Conservation (phyloP, 2,113 vertebrate species). For the Hydropotes inermis region DNA sequence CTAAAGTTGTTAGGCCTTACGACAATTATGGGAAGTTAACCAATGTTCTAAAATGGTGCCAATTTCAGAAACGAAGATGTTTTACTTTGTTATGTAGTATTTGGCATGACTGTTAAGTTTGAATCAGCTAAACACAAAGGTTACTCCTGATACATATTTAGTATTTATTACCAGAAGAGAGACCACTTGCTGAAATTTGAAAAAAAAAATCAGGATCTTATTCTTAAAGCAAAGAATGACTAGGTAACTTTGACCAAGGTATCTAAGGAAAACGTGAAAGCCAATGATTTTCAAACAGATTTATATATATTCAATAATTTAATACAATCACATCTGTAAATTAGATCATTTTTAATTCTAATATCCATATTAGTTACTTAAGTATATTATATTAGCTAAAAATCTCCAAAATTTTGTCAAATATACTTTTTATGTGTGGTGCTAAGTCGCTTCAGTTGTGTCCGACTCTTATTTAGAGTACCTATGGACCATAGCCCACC, state of each 20-base stretch:
- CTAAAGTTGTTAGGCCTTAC: neutral
- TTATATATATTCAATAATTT: slow-evolving; percentile 25
- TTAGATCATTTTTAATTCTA: neutral
- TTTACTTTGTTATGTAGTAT: neutral
- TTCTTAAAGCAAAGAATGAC: slow-evolving; percentile 24
- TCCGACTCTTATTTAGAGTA: neutral
- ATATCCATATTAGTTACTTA: neutral
- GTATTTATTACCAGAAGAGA: neutral
- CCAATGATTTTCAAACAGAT: neutral
- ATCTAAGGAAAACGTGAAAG: neutral
- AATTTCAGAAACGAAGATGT: slow-evolving; percentile 18
- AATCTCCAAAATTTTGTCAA: neutral
- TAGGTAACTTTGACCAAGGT: neutral
- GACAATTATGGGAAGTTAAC: neutral
- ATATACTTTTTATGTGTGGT: neutral
- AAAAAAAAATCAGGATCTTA: neutral
- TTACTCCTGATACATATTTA: neutral
- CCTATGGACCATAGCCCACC: neutral
- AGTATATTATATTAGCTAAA: neutral
- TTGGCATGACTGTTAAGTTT: neutral
- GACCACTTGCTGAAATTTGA: neutral
- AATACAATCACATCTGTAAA: neutral
- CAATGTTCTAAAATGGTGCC: neutral
- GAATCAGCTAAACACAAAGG: slow-evolving; percentile 4
- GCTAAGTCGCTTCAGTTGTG: neutral